Evolutionary conservation across 2,797 vertebrate species (phyloP), one percentile per base, ranked within the genome.

Genomic region (Halcyon chelicuti): DNA sequence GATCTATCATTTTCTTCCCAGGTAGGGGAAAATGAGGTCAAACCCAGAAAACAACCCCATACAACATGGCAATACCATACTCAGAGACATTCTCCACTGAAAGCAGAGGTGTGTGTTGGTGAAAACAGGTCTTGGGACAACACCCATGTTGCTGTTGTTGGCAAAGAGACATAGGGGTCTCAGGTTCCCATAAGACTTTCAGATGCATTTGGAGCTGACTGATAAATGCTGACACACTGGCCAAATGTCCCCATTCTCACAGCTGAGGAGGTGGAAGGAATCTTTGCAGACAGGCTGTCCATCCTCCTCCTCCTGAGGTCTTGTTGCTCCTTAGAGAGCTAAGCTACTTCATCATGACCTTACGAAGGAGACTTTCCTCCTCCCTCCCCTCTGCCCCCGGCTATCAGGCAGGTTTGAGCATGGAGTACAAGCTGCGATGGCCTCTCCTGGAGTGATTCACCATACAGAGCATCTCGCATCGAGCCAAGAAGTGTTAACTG

Each of bases 401-500:
- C 29, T 52, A 31, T 37, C 44, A 46, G 70, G 63, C 13, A 33
- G 74, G 49, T 52, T 78, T 58, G 80, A 51, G 54, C 49, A 14
- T 0, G 0, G 75, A 67, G 58, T 46, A 86, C 49, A 21, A 61
- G 52, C 46, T 1, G 6, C 0, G 1, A 14, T 47, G 87, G 77
- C 85, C 74, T 81, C 66, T 92, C 51, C 71, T 37, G 14, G 20
- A 54, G 82, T 1, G 68, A 90, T 95, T 96, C 70, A 5, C 68
- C 1, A 1, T 40, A 39, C 81, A 40, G 92, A 93, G 94, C 62
- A 3, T 76, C 78, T 89, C 4, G 35, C 66, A 84, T 71, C 8
- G 47, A 93, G 92, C 95, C 9, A 5, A 89, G 70, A 96, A 96
- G 97, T 95, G 97, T 98, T 99, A 98, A 99, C 99, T 98, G 98